A percentile compares a stretch with the other conserved stretches of the same genome.
Conservation (phyloP, 2,888 invertebrate species). For the Drosophila mimetica region DNA sequence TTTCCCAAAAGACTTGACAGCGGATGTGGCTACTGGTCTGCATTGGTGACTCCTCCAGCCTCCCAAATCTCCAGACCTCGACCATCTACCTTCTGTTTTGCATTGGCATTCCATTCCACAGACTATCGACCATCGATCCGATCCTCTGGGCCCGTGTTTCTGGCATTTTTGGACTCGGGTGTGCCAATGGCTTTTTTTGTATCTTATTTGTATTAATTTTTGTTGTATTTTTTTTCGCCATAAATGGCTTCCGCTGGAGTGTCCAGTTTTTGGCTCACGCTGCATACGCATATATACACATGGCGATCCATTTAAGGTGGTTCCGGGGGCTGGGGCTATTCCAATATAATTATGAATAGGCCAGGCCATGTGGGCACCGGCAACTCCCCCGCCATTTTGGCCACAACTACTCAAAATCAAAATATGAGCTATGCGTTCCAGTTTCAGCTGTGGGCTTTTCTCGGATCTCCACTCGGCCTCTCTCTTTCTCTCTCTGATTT, state of each 20-base stretch:
- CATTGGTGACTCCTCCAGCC: conserved; percentile 3
- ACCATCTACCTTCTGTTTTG: conserved; percentile 20
- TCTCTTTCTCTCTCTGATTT: conserved; percentile 12
- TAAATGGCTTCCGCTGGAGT: conserved; percentile 45
- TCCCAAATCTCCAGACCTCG: conserved; percentile 6
- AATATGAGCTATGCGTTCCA: conserved; percentile 42
- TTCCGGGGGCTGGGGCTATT: conserved; percentile 34
- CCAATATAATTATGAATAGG: conserved; percentile 41
- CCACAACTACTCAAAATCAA: conserved; percentile 12
- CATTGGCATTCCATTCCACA: conserved; percentile 43
- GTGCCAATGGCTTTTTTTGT: conserved; percentile 24
- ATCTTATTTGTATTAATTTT: conserved; percentile 1
- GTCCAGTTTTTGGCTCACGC: conserved; percentile 40
- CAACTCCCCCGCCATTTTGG: conserved; percentile 32
- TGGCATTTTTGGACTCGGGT: conserved; percentile 24
- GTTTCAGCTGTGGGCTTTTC: conserved; percentile 39
- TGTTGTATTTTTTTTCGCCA: conserved; percentile 36
- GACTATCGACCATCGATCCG: conserved; percentile 11
- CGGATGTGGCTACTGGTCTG: conserved; percentile 75
- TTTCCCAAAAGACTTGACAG: conserved; percentile 73
- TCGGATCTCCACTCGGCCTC: conserved; percentile 22
- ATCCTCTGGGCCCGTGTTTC: conserved; percentile 19
- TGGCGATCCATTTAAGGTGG: conserved; percentile 27
- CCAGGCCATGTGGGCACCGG: conserved; percentile 34
- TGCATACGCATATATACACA: conserved; percentile 15